These are phyloP conservation scores for Anoncus sp. DNA, from an alignment of 2,888 invertebrate genomes.

Conservation along the genomic window DNA sequence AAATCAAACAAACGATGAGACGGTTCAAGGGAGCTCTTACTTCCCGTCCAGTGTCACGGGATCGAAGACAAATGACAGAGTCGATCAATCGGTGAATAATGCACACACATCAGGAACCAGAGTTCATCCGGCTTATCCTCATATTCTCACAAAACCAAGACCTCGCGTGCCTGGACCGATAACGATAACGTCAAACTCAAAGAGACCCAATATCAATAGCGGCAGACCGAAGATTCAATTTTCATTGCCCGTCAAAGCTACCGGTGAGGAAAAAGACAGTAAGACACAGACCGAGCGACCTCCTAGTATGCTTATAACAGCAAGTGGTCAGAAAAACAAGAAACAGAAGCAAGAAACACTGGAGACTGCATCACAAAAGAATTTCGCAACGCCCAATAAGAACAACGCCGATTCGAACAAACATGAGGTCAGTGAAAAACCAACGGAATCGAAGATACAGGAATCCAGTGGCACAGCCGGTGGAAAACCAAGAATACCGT, in stretches of 20 bases:
- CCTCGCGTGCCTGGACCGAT: conserved; percentile 76
- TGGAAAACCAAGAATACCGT: conserved; percentile 71
- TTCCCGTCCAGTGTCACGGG: conserved; percentile 29
- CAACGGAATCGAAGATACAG: conserved; percentile 55
- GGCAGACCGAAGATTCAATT: conserved; percentile 73
- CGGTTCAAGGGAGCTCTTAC: conserved; percentile 33
- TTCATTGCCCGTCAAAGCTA: conserved; percentile 76
- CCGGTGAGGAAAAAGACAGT: conserved; percentile 72
- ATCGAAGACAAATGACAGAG: conserved; percentile 15
- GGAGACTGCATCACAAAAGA: conserved; percentile 76
- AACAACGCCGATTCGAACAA: conserved; percentile 58
- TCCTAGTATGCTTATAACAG: conserved; percentile 74
- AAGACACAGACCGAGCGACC: conserved; percentile 78
- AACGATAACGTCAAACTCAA: conserved; percentile 71
- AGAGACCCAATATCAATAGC: conserved; percentile 29
- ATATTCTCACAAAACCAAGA: conserved; percentile 78
- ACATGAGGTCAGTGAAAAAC: conserved; percentile 42
- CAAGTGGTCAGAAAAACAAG: conserved; percentile 66
- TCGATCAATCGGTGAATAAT: conserved; percentile 26
- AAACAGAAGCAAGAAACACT: conserved; percentile 71
- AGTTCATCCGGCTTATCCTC: conserved; percentile 79
- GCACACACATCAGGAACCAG: conserved; percentile 61
- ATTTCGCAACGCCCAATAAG: conserved; percentile 72
- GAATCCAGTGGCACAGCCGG: conserved; percentile 45
- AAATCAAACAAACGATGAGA: conserved; percentile 43